phyloP scores from a whole-genome alignment of 2,797 vertebrate species.

The Lemur catta region DNA sequence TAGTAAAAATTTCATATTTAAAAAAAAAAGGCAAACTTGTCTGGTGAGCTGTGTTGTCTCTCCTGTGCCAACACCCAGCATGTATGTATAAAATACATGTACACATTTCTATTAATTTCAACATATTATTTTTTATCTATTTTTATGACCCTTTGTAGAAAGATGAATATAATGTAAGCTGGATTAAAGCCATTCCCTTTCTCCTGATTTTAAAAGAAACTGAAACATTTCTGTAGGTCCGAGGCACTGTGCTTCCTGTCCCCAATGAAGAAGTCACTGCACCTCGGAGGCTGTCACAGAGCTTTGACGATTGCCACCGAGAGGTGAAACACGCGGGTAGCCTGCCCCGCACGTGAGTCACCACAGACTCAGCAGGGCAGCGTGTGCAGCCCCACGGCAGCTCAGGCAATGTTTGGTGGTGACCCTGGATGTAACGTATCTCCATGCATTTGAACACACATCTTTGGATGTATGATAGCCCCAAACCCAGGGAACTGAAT shows the following conservation, averaged over 20 bases:
- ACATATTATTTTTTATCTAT: not conserved
- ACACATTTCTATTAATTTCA: not conserved
- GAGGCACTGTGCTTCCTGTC: not conserved
- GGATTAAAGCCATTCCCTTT: not conserved
- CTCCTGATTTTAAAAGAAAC: not conserved
- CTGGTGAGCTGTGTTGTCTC: not conserved
- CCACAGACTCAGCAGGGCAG: not conserved
- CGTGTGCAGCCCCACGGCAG: fast-evolving
- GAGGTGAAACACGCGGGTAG: not conserved
- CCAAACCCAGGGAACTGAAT: not conserved
- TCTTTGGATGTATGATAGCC: not conserved
- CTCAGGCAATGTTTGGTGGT: not conserved
- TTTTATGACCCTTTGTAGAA: not conserved
- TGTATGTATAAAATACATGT: not conserved
- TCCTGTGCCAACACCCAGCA: not conserved
- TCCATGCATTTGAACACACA: not conserved
- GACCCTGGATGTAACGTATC: not conserved
- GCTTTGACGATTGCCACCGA: fast-evolving
- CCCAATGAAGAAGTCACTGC: not conserved
- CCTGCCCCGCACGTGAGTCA: not conserved
- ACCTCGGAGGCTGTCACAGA: no score
- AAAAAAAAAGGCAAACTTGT: not conserved
- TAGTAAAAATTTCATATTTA: not conserved
- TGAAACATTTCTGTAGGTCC: not conserved
- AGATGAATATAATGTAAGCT: not conserved